Evolutionary conservation across 2,113 vertebrate species (phyloP).

Genomic region (Acrocephalus kingi): DNA sequence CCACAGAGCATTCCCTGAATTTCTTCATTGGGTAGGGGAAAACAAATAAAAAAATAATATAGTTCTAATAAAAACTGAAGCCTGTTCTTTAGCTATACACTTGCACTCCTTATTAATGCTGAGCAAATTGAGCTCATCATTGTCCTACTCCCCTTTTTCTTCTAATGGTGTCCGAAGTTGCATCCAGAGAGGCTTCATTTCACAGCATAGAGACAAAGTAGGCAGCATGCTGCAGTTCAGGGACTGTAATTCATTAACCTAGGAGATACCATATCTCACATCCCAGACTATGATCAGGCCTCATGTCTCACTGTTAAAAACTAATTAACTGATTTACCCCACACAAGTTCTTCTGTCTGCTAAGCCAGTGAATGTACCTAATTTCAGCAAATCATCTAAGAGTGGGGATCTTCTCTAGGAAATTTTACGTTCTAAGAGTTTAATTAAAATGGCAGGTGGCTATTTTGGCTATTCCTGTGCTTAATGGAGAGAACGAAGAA

Average conservation of each 20-base stretch:
- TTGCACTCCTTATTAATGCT: neutral
- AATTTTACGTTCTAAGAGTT: neutral
- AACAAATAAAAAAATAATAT: neutral
- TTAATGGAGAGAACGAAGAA: neutral
- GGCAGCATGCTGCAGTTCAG: accelerated
- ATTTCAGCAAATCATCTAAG: neutral
- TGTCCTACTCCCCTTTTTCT: neutral
- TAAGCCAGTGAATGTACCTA: neutral
- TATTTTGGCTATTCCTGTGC: neutral
- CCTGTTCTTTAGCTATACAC: neutral
- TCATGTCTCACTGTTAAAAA: neutral
- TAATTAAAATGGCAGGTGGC: neutral
- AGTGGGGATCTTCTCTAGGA: neutral
- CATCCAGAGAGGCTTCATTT: neutral
- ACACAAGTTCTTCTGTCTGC: neutral
- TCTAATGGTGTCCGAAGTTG: neutral
- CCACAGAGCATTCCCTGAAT: neutral
- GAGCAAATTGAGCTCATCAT: neutral
- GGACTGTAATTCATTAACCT: neutral
- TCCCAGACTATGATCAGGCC: neutral
- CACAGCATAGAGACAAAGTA: neutral
- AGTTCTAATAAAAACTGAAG: neutral
- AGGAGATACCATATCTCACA: neutral
- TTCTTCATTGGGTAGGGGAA: neutral
- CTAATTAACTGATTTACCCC: neutral